Evolutionary conservation across 2,888 invertebrate species (phyloP).

Genomic region (Lycocerus yunnanus): DNA sequence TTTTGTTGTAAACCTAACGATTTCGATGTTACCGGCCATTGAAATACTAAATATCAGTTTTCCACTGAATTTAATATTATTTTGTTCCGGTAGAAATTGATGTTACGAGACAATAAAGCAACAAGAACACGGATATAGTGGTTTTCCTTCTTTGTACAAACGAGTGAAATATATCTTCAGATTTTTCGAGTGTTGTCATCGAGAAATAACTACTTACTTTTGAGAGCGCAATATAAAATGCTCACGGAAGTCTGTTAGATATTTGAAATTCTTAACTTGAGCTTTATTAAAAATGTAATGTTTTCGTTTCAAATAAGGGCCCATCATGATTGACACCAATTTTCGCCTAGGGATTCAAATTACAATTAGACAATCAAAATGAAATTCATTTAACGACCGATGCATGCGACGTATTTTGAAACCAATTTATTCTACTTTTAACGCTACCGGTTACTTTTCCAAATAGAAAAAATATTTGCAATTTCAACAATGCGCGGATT

Average conservation of each 20-base stretch:
- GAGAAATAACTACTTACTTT: not conserved
- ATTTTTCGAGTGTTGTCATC: not conserved
- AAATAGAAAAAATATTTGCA: too few species aligned
- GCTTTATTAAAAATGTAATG: not conserved
- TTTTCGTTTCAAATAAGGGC: too few species aligned
- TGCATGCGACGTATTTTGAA: too few species aligned
- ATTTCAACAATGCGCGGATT: too few species aligned
- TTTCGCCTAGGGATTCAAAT: too few species aligned
- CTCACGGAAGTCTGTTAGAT: not conserved
- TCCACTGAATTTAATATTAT: not conserved
- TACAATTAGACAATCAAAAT: too few species aligned
- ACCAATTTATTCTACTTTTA: too few species aligned
- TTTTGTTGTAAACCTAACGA: not conserved
- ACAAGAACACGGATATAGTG: not conserved
- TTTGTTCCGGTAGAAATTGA: not conserved
- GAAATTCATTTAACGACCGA: too few species aligned
- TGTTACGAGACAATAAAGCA: not conserved
- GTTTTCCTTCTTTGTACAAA: not conserved
- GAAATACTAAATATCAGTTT: not conserved
- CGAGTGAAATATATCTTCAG: not conserved
- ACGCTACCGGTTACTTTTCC: too few species aligned
- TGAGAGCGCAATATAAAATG: not conserved
- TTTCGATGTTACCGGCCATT: not conserved
- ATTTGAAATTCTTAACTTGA: not conserved
- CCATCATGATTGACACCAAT: too few species aligned